Percentiles rank a stretch among this genome's conserved stretches.
These are phyloP conservation scores for Drosophila bocki DNA, from an alignment of 1,140 invertebrate genomes.

Conservation along the genomic window DNA sequence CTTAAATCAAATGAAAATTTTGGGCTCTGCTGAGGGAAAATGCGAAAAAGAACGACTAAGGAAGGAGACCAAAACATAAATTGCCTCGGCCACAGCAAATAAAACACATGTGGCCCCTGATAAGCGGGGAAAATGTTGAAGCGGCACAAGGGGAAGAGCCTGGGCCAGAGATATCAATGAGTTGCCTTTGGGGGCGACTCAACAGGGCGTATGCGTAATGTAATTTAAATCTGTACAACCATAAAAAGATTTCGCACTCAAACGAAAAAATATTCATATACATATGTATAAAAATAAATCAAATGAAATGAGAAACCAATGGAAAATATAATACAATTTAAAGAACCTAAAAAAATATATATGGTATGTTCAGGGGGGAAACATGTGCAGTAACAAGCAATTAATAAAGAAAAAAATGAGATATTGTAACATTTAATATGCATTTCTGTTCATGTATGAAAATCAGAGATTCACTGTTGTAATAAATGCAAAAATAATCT, in stretches of 20 bases:
- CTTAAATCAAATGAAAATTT: constrained; percentile 66
- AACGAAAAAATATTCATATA: constrained; percentile 4
- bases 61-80: constrained; percentile 34
- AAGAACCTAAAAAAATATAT: constrained; percentile 7
- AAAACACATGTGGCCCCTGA: constrained; percentile 45
- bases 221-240: constrained; percentile 37
- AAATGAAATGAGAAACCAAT: constrained; percentile 29
- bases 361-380: not conserved
- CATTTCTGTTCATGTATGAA: constrained; percentile 9
- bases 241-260: constrained; percentile 28
- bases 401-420: constrained; percentile 7
- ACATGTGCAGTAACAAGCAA: constrained; percentile 10
- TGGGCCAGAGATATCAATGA: constrained; percentile 24
- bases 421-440: constrained; percentile 5
- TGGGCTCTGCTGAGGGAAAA: not conserved
- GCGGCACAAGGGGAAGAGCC: not conserved
- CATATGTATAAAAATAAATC: constrained; percentile 19
- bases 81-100: constrained; percentile 47
- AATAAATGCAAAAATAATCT: constrained; percentile 3
- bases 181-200: constrained; percentile 29
- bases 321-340: constrained; percentile 1
- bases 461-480: not conserved
- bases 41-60: constrained; percentile 8
- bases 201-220: constrained; percentile 53
- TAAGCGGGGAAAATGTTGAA: constrained; percentile 17